Conservation (phyloP, 1,140 invertebrate species). For the Trichoplusia ni region DNA sequence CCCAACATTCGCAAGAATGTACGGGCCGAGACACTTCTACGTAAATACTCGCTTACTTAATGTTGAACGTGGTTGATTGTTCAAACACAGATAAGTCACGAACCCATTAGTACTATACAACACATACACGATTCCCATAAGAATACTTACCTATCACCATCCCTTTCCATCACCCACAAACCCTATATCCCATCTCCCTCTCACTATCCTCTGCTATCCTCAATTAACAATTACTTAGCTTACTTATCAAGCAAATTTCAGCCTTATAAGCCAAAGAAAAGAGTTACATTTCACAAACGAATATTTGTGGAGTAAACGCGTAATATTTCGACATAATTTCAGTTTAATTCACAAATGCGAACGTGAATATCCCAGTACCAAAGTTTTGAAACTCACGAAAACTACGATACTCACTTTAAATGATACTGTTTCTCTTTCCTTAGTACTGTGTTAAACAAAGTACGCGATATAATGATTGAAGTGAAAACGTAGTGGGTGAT, state of each 20-base stretch:
- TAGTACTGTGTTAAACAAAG: not conserved
- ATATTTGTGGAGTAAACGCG: constrained; percentile 5
- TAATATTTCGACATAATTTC: constrained; percentile 1
- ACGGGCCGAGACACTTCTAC: not conserved
- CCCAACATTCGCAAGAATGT: not conserved
- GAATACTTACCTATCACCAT: not conserved
- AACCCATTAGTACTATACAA: not conserved
- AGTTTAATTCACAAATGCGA: constrained; percentile 52
- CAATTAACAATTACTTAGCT: constrained; percentile 18
- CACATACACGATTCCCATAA: constrained; percentile 13
- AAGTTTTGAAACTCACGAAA: not conserved
- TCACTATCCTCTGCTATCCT: constrained; percentile 38
- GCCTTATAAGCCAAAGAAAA: not conserved
- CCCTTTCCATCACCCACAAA: not conserved
- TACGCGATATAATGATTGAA: not conserved
- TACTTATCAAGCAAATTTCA: not conserved
- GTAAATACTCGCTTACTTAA: constrained; percentile 10
- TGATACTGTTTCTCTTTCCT: not conserved
- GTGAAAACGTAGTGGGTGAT: constrained; percentile 32
- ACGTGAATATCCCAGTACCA: constrained; percentile 1
- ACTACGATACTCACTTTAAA: not conserved
- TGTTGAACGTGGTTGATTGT: constrained; percentile 10
- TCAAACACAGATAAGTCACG: constrained; percentile 26
- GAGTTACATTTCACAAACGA: not conserved
- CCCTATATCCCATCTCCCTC: constrained; percentile 17